These are phyloP conservation scores for Petrocephalus microphthalmus DNA, from an alignment of 2,113 vertebrate species.

Conservation along the genomic window DNA sequence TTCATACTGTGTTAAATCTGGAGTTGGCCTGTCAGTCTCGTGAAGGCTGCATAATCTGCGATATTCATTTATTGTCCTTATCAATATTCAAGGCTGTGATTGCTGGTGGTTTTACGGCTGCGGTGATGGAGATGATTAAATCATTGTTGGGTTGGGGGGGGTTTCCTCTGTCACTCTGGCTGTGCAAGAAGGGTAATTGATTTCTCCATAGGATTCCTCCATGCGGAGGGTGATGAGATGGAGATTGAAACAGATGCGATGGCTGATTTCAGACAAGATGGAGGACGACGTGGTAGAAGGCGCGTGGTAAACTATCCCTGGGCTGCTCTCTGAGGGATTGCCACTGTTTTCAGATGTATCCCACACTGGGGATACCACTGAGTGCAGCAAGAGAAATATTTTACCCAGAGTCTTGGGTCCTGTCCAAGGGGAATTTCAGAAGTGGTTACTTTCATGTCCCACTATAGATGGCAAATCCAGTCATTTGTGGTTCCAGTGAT, in stretches of 20 bases:
- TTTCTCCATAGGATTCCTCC: slow-evolving; percentile 34
- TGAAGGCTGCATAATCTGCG: slow-evolving; percentile 48
- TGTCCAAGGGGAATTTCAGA: not conserved
- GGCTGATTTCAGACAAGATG: slow-evolving; percentile 26
- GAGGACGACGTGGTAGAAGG: not conserved
- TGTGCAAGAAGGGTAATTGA: slow-evolving; percentile 27
- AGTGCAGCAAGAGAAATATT: not conserved
- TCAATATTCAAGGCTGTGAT: slow-evolving; percentile 53
- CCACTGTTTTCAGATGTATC: not conserved
- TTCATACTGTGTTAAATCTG: slow-evolving; percentile 53
- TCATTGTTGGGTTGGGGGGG: slow-evolving; percentile 32
- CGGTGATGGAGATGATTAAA: slow-evolving; percentile 55
- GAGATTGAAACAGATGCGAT: slow-evolving; percentile 4
- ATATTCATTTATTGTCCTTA: slow-evolving; percentile 60
- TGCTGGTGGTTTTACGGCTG: slow-evolving; percentile 43
- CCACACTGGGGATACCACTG: not conserved
- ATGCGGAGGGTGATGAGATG: not conserved
- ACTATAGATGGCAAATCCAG: not conserved
- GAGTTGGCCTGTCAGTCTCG: slow-evolving; percentile 54
- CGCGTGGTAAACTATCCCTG: not conserved
- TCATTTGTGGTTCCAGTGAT: not conserved
- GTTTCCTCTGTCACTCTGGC: slow-evolving; percentile 34
- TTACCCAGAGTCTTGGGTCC: not conserved
- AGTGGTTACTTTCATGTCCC: not conserved
- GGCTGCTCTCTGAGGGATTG: slow-evolving; percentile 12